Evolutionary conservation across 2,113 vertebrate species (phyloP), one percentile per base, ranked within the genome.

Genomic region (Festucalex cinctus): DNA sequence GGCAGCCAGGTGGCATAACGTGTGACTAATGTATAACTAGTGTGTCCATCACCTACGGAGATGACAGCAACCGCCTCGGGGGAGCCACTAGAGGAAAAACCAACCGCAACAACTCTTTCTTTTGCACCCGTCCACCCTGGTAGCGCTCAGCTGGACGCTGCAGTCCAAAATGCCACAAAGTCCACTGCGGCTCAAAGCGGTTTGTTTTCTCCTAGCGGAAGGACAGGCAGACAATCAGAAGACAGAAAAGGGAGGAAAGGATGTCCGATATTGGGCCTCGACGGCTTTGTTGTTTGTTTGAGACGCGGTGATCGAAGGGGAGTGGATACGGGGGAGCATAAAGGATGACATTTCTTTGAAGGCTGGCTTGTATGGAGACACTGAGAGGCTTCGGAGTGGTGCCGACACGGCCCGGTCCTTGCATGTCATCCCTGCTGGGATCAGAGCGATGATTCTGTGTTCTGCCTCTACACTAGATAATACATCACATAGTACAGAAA

Each of bases 271-370:
- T 91, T 58, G 80, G 84, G 83, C 76, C 83, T 77, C 43, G 49
- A 83, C 64, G 74, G 79, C 86, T 87, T 89, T 89, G 85, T 90
- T 86, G 88, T 89, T 83, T 79, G 86, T 85, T 83, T 86, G 85
- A 88, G 86, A 79, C 70, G 83, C 80, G 69, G 73, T 83, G 86
- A 87, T 88, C 85, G 85, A 87, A 85, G 83, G 70, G 83, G 83
- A 86, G 85, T 80, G 76, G 81, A 82, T 87, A 84, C 79, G 77
- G 81, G 88, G 80, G 67, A 83, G 66, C 84, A 90, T 91, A 91
- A 90, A 90, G 86, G 85, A 83, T 91, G 90, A 89, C 91, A 91
- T 92, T 92, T 91, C 90, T 91, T 92, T 91, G 90, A 93, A 92
- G 90, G 78, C 68, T 79, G 80, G 76, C 79, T 85, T 90, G 87